Percentiles rank a stretch among this genome's conserved stretches.
phyloP scores from a whole-genome alignment of 2,113 vertebrate species.

The Scolopax mira region DNA sequence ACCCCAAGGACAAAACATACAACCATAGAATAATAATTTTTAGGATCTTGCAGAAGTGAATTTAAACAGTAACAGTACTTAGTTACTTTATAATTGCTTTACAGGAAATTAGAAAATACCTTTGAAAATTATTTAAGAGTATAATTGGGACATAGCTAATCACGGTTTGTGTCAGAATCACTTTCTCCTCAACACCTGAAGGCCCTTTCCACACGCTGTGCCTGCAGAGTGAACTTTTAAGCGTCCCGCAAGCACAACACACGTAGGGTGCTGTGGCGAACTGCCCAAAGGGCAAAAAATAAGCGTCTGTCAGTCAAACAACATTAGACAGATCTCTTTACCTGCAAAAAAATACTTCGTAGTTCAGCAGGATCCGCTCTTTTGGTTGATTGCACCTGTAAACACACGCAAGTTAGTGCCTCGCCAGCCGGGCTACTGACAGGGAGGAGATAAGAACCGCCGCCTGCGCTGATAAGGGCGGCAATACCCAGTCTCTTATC shows the following conservation, averaged over 20 bases:
- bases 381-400: constrained; percentile 86
- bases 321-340: constrained; percentile 66
- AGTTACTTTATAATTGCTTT: neutral
- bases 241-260: rapidly evolving
- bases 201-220: neutral
- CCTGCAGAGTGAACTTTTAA: neutral
- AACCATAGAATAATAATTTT: neutral
- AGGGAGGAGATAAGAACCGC: neutral
- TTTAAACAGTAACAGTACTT: neutral
- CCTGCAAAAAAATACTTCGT: constrained; percentile 90
- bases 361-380: constrained; percentile 90
- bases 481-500: neutral
- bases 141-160: neutral
- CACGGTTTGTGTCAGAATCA: neutral
- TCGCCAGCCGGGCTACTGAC: neutral
- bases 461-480: neutral
- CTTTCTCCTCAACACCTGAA: neutral
- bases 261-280: rapidly evolving
- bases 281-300: neutral
- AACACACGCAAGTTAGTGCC: constrained; percentile 37
- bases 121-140: neutral
- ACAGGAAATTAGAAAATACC: neutral
- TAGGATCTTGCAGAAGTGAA: neutral
- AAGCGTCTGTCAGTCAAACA: neutral
- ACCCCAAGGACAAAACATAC: neutral